A percentile compares a stretch with the other conserved stretches of the same genome.
These are phyloP conservation scores for Galago senegalensis DNA, from an alignment of 2,797 vertebrate genomes.

Conservation along the genomic window DNA sequence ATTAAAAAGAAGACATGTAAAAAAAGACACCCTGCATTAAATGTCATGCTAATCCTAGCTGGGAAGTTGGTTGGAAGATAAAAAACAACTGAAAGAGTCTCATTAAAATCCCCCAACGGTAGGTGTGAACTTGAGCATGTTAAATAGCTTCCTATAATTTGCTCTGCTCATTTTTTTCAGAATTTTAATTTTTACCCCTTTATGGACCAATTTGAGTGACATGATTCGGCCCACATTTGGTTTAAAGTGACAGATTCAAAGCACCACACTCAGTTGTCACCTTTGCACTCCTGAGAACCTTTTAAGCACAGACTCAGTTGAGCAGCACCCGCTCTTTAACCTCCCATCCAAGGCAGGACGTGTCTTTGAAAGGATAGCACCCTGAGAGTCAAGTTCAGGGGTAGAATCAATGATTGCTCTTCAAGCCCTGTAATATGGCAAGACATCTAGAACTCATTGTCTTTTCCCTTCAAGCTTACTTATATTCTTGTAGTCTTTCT, in stretches of 20 bases:
- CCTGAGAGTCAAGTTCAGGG: slow-evolving; percentile 25
- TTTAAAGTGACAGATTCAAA: not conserved
- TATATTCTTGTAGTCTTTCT: not conserved
- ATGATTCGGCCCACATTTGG: not conserved
- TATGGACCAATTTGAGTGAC: slow-evolving; percentile 50
- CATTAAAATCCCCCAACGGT: slow-evolving; percentile 49
- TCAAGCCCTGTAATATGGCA: not conserved
- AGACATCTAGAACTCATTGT: not conserved
- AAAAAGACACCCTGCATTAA: not conserved
- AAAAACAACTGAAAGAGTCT: slow-evolving; percentile 55
- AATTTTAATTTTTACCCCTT: slow-evolving; percentile 59
- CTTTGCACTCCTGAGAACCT: not conserved
- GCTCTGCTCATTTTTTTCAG: slow-evolving; percentile 48
- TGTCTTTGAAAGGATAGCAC: not conserved
- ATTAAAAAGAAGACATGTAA: not conserved
- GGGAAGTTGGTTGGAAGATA: not conserved
- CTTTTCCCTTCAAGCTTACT: not conserved
- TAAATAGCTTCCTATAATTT: slow-evolving; percentile 34
- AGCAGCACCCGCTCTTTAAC: not conserved
- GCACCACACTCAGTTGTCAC: not conserved
- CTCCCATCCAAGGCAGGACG: not conserved
- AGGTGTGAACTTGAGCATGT: slow-evolving; percentile 23
- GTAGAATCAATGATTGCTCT: not conserved
- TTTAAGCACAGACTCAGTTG: not conserved
- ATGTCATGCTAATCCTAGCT: not conserved